Evolutionary conservation across 2,113 vertebrate genomes (phyloP), one percentile per base, ranked within the genome.

Genomic region (Bubo blakistoni): DNA sequence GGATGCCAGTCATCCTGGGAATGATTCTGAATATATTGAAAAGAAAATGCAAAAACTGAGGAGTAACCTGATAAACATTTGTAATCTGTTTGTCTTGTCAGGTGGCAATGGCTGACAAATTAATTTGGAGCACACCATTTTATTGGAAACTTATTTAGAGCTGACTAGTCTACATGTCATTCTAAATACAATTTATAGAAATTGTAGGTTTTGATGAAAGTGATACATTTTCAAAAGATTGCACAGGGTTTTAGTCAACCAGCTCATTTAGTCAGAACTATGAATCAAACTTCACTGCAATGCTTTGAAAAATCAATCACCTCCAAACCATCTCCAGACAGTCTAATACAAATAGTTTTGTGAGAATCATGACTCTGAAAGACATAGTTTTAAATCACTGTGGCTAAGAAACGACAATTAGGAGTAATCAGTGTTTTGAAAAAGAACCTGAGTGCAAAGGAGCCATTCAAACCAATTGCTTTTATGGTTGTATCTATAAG

Each of bases 281-380:
- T 66, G 49, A 92, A 80, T 84, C 73, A 90, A 91, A 91, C 67
- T 81, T 86, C 46, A 66, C 6, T 52, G 66, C 40, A 92, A 40
- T 26, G 42, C 54, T 94, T 92, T 82, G 84, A 94, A 94, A 95
- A 92, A 94, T 90, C 78, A 85, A 10, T 94, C 73, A 82, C 47
- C 70, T 94, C 73, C 62, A 96, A 81, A 88, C 65, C 61, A 46
- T 73, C 73, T 92, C 57, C 46, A 92, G 69, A 79, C 13, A 10
- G 44, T 81, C 86, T 65, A 76, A 92, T 38, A 10, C 12, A 11
- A 79, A 69, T 16, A 51, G 49, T 87, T 94, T 76, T 91, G 54
- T 2, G 8, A 87, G 94, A 92, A 79, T 91, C 58, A 42, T 77
- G 69, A 65, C 57, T 86, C 44, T 86, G 52, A 89, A 87, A 85